Percentiles rank a stretch among this genome's conserved stretches.
Conservation (phyloP, 2,888 invertebrate species). For the Brenthis daphne region DNA sequence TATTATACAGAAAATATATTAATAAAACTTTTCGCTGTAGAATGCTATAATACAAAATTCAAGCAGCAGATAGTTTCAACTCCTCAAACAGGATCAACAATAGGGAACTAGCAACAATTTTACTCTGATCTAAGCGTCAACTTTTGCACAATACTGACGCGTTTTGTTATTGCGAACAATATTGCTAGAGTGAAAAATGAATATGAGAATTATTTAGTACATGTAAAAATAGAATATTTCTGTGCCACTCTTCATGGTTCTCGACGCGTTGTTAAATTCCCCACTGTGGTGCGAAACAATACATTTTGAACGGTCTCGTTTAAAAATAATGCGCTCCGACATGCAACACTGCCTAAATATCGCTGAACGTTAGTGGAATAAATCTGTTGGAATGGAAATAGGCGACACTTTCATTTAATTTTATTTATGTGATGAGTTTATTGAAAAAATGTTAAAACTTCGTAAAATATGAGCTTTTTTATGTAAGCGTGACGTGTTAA, state of each 20-base stretch:
- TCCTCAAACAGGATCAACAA: slow-evolving; percentile 36
- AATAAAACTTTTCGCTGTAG: slow-evolving; percentile 19
- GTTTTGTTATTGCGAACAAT: slow-evolving; percentile 41
- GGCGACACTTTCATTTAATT: slow-evolving; percentile 26
- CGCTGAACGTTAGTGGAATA: slow-evolving; percentile 22
- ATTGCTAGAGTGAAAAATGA: slow-evolving; percentile 43
- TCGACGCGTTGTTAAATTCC: slow-evolving; percentile 43
- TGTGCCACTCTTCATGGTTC: slow-evolving; percentile 38
- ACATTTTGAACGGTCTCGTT: slow-evolving; percentile 48
- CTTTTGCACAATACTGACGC: slow-evolving; percentile 38
- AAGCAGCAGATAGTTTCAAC: slow-evolving; percentile 31
- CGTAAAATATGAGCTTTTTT: not conserved
- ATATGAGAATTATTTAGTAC: slow-evolving; percentile 40
- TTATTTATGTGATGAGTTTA: slow-evolving; percentile 25
- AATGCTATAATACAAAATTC: slow-evolving; percentile 26
- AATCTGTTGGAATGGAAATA: slow-evolving; percentile 23
- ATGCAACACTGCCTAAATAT: slow-evolving; percentile 49
- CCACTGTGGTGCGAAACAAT: slow-evolving; percentile 46
- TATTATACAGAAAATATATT: too few relatives aligned
- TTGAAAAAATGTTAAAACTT: not conserved
- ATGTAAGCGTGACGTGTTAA: slow-evolving; percentile 3
- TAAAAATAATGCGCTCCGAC: slow-evolving; percentile 53
- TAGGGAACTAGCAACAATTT: slow-evolving; percentile 37
- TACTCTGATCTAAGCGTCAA: slow-evolving; percentile 38
- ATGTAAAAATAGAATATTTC: slow-evolving; percentile 37